Base-by-base conservation (phyloP, 1,140 invertebrate species). In the Panagrolaimus sp. region DNA sequence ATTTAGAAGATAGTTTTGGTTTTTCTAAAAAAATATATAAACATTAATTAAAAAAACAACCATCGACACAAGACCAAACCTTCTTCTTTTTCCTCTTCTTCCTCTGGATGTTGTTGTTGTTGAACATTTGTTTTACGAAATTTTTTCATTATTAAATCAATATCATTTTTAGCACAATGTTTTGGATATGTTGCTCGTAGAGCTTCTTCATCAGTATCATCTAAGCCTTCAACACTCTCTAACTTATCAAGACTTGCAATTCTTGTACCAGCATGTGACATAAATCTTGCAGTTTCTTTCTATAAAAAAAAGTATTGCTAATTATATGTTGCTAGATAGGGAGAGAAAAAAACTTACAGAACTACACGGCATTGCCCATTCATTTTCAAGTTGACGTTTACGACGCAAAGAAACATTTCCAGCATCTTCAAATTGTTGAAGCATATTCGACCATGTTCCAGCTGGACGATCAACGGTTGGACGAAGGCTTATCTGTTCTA, bases 71-170 rank as follows among this genome's bases (percentile, higher is more conserved):
- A 38, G 32, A 38, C 2, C 32, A 38, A 38, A 38, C 32, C 32
- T 38, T 38, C 2, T 38, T 38, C 2, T 7, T 38, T 7, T 38
- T 38, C 32, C 7, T 38, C 32, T 4, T 2, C 32, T 38, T 38
- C 2, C 32, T 38, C 2, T 7, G 32, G 32, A 2, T 38, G 32
- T 38, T 38, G 32, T 38, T 38, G 32, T 38, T 38, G 32, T 38
- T 38, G 32, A 17, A 58, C 28, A 58, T 58, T 28, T n/a, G 52
- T 21, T 58, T 58, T 58, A 12, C 52, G 52, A 14, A 58, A 58
- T 28, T 58, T 58, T 17, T 58, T 58, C 52, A 58, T 58, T 8
- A 58, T 58, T 21, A 28, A 12, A 58, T 58, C 52, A 26, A 58
- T 28, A 58, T 58, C 52, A 1, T 28, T 28, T 8, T 21, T 24